Evolutionary conservation across 2,797 vertebrate genomes (phyloP).

Genomic region (Tokudaia tokunoshimensis): DNA sequence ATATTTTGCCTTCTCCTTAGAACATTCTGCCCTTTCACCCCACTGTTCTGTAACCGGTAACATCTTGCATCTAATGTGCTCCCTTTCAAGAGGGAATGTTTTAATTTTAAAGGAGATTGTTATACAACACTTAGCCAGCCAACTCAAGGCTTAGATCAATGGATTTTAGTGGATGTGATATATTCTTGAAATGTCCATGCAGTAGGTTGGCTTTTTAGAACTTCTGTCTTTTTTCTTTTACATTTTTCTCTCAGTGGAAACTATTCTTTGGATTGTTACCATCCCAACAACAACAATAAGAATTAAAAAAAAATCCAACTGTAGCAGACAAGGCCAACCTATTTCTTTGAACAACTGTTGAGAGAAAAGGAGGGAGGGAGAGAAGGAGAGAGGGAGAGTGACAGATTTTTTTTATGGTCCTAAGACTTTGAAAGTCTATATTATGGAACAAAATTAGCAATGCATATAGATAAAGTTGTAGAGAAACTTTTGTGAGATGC

Average conservation of each 20-base stretch:
- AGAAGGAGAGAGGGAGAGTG: background rate
- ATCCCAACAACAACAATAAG: background rate
- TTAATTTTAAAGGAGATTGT: background rate
- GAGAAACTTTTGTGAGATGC: background rate
- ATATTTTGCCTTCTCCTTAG: no score
- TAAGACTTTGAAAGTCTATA: background rate
- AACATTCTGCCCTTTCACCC: background rate
- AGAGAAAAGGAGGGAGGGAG: background rate
- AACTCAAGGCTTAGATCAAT: background rate
- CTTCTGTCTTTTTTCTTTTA: background rate
- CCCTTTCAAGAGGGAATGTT: background rate
- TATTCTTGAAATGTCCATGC: background rate
- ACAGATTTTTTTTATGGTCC: background rate
- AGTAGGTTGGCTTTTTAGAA: background rate
- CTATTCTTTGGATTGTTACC: background rate
- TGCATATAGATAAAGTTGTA: background rate
- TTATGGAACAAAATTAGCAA: background rate
- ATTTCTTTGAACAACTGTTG: background rate
- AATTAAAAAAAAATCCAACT: background rate
- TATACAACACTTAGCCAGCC: background rate
- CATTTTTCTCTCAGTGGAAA: background rate
- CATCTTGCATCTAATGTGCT: background rate
- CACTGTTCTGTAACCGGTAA: background rate
- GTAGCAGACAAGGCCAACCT: background rate
- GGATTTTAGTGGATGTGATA: conserved; percentile 11